Base-by-base conservation (phyloP, 1,140 invertebrate species). In the Pogonus chalceus region DNA sequence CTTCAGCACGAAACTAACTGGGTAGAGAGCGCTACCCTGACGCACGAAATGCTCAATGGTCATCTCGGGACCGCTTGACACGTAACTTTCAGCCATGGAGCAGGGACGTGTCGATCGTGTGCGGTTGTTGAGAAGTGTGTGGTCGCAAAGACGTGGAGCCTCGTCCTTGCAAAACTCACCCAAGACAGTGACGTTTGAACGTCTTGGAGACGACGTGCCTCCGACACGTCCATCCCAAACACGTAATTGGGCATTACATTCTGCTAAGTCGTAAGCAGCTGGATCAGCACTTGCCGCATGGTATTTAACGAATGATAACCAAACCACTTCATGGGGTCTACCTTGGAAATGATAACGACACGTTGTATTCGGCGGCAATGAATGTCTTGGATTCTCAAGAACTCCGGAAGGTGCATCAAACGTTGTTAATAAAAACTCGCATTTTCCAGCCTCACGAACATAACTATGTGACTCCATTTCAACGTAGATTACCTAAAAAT, bases 291-390 rank as follows among this genome's bases (percentile, higher is more conserved):
- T 78, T 2, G 81, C 79, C 1, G 84, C 81, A 67, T 88, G 83
- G 62, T 88, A 90, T 67, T 88, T 88, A 62, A 88, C 79, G 61
- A 91, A 90, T 1, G 86, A 86, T 54, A 90, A 77, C 88, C 87
- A 91, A 16, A 91, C 84, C 47, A 86, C 82, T 69, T 90, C 86
- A 54, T 83, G 80, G 14, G 78, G 71, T 39, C 81, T 80, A 14
- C 85, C 87, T 58, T 86, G 83, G 63, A 92, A 81, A 62, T 89
- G 85, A 68, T 91, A 93, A 14, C 89, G 75, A 64, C 90, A 93
- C 0, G 88, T 92, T 7, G 85, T 90, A 63, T 92, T 92, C 0
- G 86, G 81, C 0, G 89, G 83, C 23, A 92, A 66, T 0, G 88
- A 90, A 65, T 92, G 88, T 23, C 81, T 74, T 0, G 89, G 89